Conservation (phyloP, 2,113 vertebrate genomes). For the Hyaena hyaena region DNA sequence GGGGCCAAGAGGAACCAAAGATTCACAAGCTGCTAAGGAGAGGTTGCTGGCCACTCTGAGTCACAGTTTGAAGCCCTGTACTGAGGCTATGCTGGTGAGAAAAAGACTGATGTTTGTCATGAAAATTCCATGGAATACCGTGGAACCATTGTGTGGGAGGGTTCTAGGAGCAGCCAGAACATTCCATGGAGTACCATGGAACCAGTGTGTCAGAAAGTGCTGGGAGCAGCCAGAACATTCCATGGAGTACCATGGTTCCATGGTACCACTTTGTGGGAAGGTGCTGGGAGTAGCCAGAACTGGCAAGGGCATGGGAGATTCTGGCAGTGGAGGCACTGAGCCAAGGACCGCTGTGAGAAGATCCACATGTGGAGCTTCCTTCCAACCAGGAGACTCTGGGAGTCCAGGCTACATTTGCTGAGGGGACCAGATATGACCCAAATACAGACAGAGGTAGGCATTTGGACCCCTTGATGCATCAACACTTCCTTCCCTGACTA, state of each 20-base stretch:
- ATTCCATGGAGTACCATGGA: background rate
- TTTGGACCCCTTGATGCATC: background rate
- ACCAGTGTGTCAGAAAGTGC: background rate
- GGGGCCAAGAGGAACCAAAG: background rate
- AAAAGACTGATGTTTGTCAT: background rate
- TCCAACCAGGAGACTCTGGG: background rate
- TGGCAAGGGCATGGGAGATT: background rate
- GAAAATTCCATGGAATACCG: background rate
- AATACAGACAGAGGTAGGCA: background rate
- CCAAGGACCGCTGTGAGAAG: background rate
- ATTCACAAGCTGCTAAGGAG: background rate
- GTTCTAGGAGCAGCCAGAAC: background rate
- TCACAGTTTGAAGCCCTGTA: background rate
- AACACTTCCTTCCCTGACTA: background rate
- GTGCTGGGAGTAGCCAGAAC: background rate
- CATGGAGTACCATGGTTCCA: accelerated
- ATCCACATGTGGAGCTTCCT: background rate
- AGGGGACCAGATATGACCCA: background rate
- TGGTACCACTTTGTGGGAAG: background rate
- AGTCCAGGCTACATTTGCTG: background rate
- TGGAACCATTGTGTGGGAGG: background rate
- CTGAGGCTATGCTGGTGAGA: background rate
- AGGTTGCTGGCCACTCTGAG: background rate
- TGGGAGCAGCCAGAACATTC: background rate
- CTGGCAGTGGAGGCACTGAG: background rate